Evolutionary conservation across 2,797 vertebrate species (phyloP).

Genomic region (Sebastes kiyomatsui): DNA sequence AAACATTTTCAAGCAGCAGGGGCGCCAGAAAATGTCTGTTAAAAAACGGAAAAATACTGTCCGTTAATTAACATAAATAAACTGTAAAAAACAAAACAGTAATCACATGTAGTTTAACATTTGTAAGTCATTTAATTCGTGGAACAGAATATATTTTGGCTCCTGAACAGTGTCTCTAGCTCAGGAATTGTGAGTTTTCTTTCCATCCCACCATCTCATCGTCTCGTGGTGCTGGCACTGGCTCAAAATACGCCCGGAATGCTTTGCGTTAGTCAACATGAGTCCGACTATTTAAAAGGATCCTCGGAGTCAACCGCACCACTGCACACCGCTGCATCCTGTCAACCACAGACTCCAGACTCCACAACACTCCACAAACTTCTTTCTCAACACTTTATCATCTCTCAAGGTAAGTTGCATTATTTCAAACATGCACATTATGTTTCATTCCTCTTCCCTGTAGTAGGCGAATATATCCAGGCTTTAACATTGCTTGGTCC

Average conservation of each 20-base stretch:
- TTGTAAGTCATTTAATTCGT: neutral
- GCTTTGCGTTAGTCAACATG: neutral
- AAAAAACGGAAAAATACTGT: no score
- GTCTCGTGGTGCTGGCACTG: neutral
- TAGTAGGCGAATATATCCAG: neutral
- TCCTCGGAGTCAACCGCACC: no score
- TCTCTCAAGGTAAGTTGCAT: neutral
- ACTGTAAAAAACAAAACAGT: no score
- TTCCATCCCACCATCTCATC: neutral
- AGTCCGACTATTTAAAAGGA: neutral
- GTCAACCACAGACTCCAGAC: neutral
- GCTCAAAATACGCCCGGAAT: accelerated
- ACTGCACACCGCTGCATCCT: neutral
- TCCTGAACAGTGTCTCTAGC: neutral
- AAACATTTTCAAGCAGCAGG: no score
- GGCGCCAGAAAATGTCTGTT: no score
- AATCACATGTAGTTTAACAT: neutral
- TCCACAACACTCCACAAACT: neutral
- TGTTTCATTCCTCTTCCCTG: neutral
- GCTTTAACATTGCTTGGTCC: neutral
- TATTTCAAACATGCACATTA: neutral
- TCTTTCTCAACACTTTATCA: neutral
- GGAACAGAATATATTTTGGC: neutral
- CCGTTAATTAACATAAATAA: no score
- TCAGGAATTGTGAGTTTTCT: neutral